Evolutionary conservation across 2,888 invertebrate species (phyloP).

Genomic region (Ophion costatus): DNA sequence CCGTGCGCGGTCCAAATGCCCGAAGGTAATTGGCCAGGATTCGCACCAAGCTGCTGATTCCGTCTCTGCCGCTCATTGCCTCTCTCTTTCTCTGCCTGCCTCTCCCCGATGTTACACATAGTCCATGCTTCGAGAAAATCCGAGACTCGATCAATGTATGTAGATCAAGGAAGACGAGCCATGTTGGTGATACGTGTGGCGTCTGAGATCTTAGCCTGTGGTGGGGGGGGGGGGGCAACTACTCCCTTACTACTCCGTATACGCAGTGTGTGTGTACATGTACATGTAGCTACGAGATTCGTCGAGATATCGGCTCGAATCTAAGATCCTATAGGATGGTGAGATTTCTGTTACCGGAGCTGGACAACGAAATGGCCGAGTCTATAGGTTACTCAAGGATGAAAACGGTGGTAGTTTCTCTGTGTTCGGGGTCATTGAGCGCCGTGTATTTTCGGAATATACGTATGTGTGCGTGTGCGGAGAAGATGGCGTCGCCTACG

Average conservation of each 20-base stretch:
- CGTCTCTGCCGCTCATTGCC: background rate
- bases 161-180: background rate
- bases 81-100: background rate
- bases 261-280: background rate
- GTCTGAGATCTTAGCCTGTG: background rate
- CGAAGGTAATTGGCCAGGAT: slow-evolving; percentile 73
- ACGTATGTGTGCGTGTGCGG: slow-evolving; percentile 2
- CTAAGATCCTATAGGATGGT: background rate
- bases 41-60: slow-evolving; percentile 57
- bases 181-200: background rate
- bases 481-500: slow-evolving; percentile 40
- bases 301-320: background rate
- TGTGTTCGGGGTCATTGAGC: slow-evolving; percentile 51
- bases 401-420: slow-evolving; percentile 44
- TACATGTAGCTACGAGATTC: background rate
- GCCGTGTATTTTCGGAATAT: slow-evolving; percentile 18
- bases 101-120: background rate
- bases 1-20: slow-evolving; percentile 62
- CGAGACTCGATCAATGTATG: background rate
- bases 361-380: slow-evolving; percentile 21
- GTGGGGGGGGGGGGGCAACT: background rate
- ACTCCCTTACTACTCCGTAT: background rate
- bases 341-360: slow-evolving; percentile 28
- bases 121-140: background rate
- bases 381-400: slow-evolving; percentile 17